These are phyloP conservation scores for Aphis craccivora DNA, from an alignment of 1,140 invertebrate genomes.

Conservation along the genomic window DNA sequence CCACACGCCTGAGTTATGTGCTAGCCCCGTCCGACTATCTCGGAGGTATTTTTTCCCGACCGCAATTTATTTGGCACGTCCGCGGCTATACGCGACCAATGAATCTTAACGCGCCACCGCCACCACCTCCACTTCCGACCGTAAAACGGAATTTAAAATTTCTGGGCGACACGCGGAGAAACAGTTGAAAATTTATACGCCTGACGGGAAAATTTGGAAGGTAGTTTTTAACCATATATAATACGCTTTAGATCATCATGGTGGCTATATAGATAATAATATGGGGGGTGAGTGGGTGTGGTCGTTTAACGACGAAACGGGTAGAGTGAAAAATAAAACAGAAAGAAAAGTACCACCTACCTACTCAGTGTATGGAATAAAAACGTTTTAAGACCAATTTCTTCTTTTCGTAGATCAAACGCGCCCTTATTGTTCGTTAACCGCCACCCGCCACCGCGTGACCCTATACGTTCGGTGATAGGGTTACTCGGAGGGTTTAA, in stretches of 20 bases:
- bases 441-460: neutral
- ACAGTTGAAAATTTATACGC: neutral
- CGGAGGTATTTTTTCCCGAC: neutral
- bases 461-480: neutral
- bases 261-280: neutral
- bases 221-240: neutral
- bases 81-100: neutral
- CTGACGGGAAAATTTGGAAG: neutral
- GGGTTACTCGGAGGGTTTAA: neutral
- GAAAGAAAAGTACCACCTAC: neutral
- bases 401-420: conserved; percentile 25
- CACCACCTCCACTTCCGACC: neutral
- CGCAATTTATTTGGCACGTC: neutral
- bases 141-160: conserved; percentile 14
- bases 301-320: neutral
- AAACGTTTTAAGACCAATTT: conserved; percentile 45
- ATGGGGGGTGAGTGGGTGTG: conserved; percentile 17
- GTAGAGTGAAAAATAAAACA: neutral
- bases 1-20: neutral
- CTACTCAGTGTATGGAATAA: neutral
- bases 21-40: neutral
- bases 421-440: neutral
- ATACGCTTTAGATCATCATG: neutral
- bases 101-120: neutral
- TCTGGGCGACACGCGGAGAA: neutral